A percentile compares a stretch with the other conserved stretches of the same genome.
These are phyloP conservation scores for Bombylius discolor DNA, from an alignment of 2,888 invertebrate genomes.

Conservation along the genomic window DNA sequence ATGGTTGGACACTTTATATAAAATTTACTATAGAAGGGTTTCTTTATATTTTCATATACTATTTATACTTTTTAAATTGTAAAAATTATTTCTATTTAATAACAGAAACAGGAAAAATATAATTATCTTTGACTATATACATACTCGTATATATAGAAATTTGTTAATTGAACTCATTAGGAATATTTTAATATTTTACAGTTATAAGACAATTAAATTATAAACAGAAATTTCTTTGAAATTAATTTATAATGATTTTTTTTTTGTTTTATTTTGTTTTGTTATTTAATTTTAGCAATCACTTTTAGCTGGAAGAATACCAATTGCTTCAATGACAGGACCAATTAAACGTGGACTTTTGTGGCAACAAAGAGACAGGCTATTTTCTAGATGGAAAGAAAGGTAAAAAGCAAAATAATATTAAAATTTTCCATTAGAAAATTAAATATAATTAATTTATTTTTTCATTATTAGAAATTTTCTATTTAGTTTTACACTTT, in stretches of 20 bases:
- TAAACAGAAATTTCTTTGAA: neutral
- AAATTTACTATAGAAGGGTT: no score
- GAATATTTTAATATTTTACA: neutral
- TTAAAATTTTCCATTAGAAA: no score
- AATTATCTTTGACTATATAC: no score
- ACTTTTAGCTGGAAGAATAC: slow-evolving; percentile 34
- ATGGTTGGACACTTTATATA: no score
- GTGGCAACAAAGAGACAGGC: slow-evolving; percentile 50
- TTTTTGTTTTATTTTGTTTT: neutral
- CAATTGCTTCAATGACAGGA: slow-evolving; percentile 39
- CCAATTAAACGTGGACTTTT: slow-evolving; percentile 50
- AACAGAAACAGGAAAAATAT: no score
- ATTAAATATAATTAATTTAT: no score
- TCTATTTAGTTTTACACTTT: no score
- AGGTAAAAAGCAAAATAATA: slow-evolving; percentile 26
- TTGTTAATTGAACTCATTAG: neutral
- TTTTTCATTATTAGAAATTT: no score
- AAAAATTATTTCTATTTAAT: no score
- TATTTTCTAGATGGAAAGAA: slow-evolving; percentile 54
- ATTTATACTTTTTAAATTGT: no score
- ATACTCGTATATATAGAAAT: neutral
- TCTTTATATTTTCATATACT: no score
- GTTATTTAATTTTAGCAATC: slow-evolving; percentile 28
- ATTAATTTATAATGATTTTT: no score
- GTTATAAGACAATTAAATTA: neutral